Conservation (phyloP, 2,888 invertebrate species). For the Pyrocoelia pectoralis region DNA sequence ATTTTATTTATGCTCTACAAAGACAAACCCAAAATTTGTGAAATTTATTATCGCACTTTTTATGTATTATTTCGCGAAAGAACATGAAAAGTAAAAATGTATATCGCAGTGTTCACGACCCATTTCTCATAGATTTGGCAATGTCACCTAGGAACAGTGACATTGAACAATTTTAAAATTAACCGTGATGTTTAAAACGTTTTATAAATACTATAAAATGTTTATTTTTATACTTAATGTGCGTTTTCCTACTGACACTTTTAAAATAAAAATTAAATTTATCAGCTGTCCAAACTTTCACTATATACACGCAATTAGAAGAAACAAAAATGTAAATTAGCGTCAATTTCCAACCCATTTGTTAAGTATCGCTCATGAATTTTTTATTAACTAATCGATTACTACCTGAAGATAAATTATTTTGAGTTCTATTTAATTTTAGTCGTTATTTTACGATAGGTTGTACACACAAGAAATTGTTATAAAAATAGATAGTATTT, state of each 20-base stretch:
- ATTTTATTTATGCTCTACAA: too few relatives aligned
- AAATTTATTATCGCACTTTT: too few relatives aligned
- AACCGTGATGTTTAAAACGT: conserved; percentile 3
- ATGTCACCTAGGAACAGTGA: conserved; percentile 1
- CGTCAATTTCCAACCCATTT: not conserved
- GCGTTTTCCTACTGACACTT: not conserved
- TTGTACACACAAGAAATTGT: not conserved
- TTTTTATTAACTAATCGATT: not conserved
- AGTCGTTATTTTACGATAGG: not conserved
- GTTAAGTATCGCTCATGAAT: not conserved
- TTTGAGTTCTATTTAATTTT: not conserved
- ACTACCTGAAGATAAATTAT: not conserved
- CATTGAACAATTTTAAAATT: conserved; percentile 9
- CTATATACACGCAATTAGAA: not conserved
- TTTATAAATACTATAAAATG: not conserved
- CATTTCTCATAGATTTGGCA: conserved; percentile 3
- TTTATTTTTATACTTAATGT: not conserved
- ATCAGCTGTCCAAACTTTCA: not conserved
- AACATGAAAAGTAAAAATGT: too few relatives aligned
- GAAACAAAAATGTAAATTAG: too few relatives aligned
- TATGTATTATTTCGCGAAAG: too few relatives aligned
- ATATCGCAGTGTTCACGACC: not conserved
- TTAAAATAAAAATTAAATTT: not conserved
- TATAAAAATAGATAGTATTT: not conserved
- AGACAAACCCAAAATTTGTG: too few relatives aligned